Evolutionary conservation across 2,888 invertebrate genomes (phyloP), one percentile per base, ranked within the genome.

Genomic region (Cistogaster globosa): DNA sequence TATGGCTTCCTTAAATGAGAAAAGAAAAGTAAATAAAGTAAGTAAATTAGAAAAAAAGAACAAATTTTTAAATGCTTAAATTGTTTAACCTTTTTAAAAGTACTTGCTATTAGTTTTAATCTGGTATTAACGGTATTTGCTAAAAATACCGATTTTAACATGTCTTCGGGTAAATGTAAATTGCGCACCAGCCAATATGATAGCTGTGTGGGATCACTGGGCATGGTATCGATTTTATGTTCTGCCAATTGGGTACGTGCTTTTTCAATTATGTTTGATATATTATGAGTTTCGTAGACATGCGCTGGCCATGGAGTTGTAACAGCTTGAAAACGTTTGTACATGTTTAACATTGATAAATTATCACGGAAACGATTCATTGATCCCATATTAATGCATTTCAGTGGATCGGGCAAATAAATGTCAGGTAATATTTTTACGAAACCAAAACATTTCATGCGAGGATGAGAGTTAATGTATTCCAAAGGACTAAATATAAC

Each of bases 121-220:
- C 97, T 93, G 86, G 95, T 94, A 87, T 96, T 94, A 0, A 96
- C 94, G 38, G 95, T 95, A 92, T 96, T 94, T 62, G 96, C 94
- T 86, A 93, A 93, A 83, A 97, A 94, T 69, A 97, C 93, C 16
- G 93, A 92, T 38, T 96, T 92, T 87, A 95, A 93, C 88, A 95
- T 94, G 20, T 93, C 92, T 88, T 96, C 95, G 68, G 94, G 94
- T 20, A 97, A 92, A 45, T 96, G 95, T 67, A 97, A 93, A 92
- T 96, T 96, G 86, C 96, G 95, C 14, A 96, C 95, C 71, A 97
- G 94, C 97, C 97, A 97, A 91, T 95, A 97, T 0, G 96, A 96
- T 85, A 97, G 93, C 82, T 95, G 94, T 11, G 94, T 93, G 0
- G 96, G 95, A 92, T 96, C 95, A 53, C 92, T 92, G 6, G 96